A percentile compares a stretch with the other conserved stretches of the same genome.
Evolutionary conservation across 2,113 vertebrate species (phyloP).

Genomic region (Mastomys natalensis): DNA sequence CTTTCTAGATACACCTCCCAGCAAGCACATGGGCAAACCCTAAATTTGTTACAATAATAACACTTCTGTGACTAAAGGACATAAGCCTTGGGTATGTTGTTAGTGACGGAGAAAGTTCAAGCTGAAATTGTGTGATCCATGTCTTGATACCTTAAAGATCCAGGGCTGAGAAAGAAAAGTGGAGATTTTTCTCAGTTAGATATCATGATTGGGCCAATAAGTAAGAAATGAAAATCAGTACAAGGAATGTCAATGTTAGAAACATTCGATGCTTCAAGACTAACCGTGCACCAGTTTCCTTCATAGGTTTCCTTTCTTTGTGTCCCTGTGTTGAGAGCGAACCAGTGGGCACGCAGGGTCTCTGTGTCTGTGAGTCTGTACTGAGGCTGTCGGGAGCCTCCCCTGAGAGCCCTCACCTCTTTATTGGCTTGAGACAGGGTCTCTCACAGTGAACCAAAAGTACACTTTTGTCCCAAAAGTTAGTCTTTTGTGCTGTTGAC

Average conservation of each 20-base stretch:
- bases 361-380: background rate
- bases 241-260: background rate
- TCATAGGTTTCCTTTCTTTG: background rate
- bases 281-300: background rate
- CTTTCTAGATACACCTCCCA: constrained; percentile 73
- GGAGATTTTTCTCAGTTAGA: background rate
- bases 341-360: rapidly evolving
- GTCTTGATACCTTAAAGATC: background rate
- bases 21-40: constrained; percentile 65
- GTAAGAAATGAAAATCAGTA: constrained; percentile 8
- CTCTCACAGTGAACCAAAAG: background rate
- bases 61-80: background rate
- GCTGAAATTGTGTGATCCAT: background rate
- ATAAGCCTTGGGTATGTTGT: constrained; percentile 18
- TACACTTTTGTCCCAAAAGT: too few relatives aligned
- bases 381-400: too few relatives aligned
- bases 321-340: too few relatives aligned
- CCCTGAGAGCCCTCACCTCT: background rate
- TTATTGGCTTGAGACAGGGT: background rate
- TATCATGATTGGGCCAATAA: background rate
- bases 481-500: background rate
- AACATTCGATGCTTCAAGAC: background rate
- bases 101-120: background rate
- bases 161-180: background rate
- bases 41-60: constrained; percentile 51